Evolutionary conservation across 1,140 invertebrate species (phyloP).

Genomic region (Sesamia nonagrioides): DNA sequence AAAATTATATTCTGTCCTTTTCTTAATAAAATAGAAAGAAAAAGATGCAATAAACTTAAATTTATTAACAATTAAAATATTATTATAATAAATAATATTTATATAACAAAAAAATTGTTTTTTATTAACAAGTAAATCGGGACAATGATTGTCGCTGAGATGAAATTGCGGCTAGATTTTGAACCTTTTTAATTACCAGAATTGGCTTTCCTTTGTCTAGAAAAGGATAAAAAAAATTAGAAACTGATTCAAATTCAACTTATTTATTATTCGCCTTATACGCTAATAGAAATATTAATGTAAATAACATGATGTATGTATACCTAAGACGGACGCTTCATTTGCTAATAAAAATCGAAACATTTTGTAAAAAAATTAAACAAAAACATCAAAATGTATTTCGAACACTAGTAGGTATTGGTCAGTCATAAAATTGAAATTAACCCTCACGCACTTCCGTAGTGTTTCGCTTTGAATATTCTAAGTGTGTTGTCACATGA

Average conservation of each 20-base stretch:
- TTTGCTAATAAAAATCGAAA: conserved; percentile 12
- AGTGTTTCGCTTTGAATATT: conserved; percentile 92
- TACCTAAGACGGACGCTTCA: conserved; percentile 23
- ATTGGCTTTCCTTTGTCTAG: too few relatives aligned
- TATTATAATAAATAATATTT: too few relatives aligned
- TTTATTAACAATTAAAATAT: too few relatives aligned
- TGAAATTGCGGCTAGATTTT: too few relatives aligned
- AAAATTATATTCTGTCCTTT: too few relatives aligned
- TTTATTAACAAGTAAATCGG: too few relatives aligned
- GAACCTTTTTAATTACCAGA: too few relatives aligned
- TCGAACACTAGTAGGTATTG: conserved; percentile 26
- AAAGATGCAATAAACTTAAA: too few relatives aligned
- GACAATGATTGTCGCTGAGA: too few relatives aligned
- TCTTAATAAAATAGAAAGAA: too few relatives aligned
- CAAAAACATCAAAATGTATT: conserved; percentile 36
- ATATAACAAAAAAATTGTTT: too few relatives aligned
- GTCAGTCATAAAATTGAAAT: not conserved
- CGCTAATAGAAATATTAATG: conserved; percentile 29
- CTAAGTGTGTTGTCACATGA: conserved; percentile 97
- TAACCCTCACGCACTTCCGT: conserved; percentile 58
- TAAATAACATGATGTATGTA: conserved; percentile 42
- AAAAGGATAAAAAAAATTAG: not conserved
- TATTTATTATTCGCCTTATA: conserved; percentile 42
- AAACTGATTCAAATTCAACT: conserved; percentile 14
- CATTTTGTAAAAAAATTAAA: conserved; percentile 25